Conservation (phyloP, 2,113 vertebrate species). For the Malurus melanocephalus region DNA sequence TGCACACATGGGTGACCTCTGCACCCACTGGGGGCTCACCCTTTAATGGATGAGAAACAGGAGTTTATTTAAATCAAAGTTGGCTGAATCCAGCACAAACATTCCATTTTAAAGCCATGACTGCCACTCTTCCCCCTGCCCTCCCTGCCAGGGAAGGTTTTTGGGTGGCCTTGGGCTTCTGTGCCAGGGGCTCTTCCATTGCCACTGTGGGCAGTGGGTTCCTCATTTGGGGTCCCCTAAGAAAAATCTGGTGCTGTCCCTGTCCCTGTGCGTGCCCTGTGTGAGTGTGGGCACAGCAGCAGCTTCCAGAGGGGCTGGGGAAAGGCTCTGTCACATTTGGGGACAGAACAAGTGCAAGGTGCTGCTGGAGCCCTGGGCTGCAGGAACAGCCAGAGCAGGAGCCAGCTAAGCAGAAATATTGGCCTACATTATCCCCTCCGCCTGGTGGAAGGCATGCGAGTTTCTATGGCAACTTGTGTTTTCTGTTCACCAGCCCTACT, state of each 20-base stretch:
- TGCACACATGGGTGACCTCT: background rate
- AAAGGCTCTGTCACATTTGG: fast-evolving
- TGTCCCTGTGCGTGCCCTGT: fast-evolving
- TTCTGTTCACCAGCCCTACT: slow-evolving; percentile 63
- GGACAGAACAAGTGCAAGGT: background rate
- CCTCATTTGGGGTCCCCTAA: slow-evolving; percentile 11
- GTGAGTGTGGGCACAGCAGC: background rate
- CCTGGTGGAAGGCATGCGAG: slow-evolving; percentile 65
- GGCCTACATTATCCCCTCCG: slow-evolving; percentile 71
- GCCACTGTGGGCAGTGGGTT: background rate
- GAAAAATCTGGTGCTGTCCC: background rate
- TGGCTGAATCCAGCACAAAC: background rate
- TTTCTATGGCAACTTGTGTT: slow-evolving; percentile 78
- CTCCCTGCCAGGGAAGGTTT: background rate
- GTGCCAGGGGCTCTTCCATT: background rate
- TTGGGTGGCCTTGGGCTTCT: background rate
- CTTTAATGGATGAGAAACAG: background rate
- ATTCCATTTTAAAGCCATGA: background rate
- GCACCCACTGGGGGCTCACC: background rate
- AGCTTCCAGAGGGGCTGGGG: background rate
- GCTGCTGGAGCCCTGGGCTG: background rate
- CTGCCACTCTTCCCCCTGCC: background rate
- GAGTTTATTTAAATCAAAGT: background rate
- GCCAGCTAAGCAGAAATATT: slow-evolving; percentile 76
- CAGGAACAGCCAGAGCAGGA: slow-evolving; percentile 3